phyloP scores from a whole-genome alignment of 2,888 invertebrate species.

The Mycalesis mineus region DNA sequence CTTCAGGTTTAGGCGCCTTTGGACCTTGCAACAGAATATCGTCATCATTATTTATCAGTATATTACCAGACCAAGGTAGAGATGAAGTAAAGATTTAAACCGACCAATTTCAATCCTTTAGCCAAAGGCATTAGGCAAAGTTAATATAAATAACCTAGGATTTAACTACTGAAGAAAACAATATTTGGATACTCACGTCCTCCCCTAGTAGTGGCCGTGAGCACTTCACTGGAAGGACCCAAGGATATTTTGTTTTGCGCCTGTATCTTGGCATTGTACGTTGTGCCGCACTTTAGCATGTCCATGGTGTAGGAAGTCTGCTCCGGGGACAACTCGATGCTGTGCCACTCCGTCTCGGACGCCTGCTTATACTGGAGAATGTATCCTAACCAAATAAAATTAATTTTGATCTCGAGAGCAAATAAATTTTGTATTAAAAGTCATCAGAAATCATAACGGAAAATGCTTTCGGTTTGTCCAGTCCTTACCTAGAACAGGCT shows the following conservation, averaged over 20 bases:
- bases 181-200: conserved; percentile 69
- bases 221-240: conserved; percentile 82
- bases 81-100: no score
- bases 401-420: no score
- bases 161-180: no score
- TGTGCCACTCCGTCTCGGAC: conserved; percentile 83
- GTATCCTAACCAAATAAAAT: conserved; percentile 71
- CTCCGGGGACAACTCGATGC: conserved; percentile 85
- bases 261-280: conserved; percentile 85
- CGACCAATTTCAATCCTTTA: no score
- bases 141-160: no score
- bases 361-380: conserved; percentile 83
- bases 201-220: conserved; percentile 86
- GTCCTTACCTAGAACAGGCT: conserved; percentile 59
- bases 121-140: no score
- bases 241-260: conserved; percentile 87
- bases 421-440: no score
- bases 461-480: background rate
- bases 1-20: conserved; percentile 82
- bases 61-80: no score
- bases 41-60: no score
- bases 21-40: conserved; percentile 72
- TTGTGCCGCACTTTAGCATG: conserved; percentile 86
- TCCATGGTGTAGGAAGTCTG: conserved; percentile 84
- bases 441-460: no score